These are phyloP conservation scores for Pipistrellus pygmaeus DNA, from an alignment of 2,797 vertebrate species.

Conservation along the genomic window DNA sequence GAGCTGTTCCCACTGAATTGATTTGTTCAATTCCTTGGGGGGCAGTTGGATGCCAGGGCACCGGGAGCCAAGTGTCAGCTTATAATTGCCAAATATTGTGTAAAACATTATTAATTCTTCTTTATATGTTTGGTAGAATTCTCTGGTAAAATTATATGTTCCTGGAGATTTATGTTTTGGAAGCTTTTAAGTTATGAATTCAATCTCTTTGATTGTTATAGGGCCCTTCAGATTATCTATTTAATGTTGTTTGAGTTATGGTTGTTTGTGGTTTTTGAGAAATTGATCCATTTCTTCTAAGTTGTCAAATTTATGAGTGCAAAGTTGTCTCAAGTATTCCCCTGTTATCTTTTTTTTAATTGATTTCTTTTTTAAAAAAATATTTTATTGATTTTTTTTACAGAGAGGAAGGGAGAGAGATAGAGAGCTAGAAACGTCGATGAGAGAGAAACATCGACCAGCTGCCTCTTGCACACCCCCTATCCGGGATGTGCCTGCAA, in stretches of 20 bases:
- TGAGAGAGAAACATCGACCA: too few relatives aligned
- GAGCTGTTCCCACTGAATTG: neutral
- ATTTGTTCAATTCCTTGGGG: neutral
- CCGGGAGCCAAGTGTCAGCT: neutral
- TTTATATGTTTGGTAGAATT: slow-evolving; percentile 5
- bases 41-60: neutral
- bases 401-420: too few relatives aligned
- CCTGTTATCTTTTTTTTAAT: neutral
- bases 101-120: neutral
- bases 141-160: neutral
- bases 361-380: too few relatives aligned
- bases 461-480: too few relatives aligned
- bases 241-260: neutral
- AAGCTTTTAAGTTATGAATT: neutral
- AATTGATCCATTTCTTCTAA: neutral
- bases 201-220: neutral
- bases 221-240: neutral
- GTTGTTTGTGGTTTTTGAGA: neutral
- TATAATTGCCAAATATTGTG: neutral
- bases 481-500: too few relatives aligned
- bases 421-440: too few relatives aligned
- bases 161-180: neutral
- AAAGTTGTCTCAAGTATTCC: neutral
- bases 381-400: too few relatives aligned
- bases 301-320: neutral